These are phyloP conservation scores for Polypterus senegalus DNA, from an alignment of 2,113 vertebrate genomes.

Conservation along the genomic window DNA sequence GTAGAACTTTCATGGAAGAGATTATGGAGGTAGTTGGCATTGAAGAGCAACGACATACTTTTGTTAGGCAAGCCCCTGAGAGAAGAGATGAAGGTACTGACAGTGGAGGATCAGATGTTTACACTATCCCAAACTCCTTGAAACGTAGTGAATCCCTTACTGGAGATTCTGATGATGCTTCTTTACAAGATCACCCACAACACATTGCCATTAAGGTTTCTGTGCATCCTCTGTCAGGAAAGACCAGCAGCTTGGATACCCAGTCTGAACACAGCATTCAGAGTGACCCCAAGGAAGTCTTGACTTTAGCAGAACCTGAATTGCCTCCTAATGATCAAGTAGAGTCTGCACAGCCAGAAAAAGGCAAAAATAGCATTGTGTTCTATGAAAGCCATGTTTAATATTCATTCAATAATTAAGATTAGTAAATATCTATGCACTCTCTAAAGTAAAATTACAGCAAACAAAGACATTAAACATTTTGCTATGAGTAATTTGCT, in stretches of 20 bases:
- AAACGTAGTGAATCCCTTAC: conserved; percentile 72
- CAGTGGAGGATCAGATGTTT: conserved; percentile 53
- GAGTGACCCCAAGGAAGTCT: conserved; percentile 37
- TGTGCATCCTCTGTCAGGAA: conserved; percentile 57
- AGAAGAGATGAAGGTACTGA: conserved; percentile 40
- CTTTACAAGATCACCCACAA: conserved; percentile 77
- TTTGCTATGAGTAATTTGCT: conserved; percentile 45
- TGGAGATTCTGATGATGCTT: conserved; percentile 76
- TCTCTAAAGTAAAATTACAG: conserved; percentile 52
- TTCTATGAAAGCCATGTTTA: conserved; percentile 94
- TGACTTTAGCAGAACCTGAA: neutral
- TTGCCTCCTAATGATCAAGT: conserved; percentile 9
- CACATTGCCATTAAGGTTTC: conserved; percentile 95
- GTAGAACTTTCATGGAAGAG: conserved; percentile 97
- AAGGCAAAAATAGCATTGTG: conserved; percentile 48
- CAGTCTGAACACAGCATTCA: conserved; percentile 38
- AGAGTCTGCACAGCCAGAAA: conserved; percentile 13
- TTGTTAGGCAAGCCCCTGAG: conserved; percentile 65
- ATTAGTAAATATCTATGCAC: conserved; percentile 50
- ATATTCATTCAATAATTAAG: conserved; percentile 35
- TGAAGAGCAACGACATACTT: conserved; percentile 88
- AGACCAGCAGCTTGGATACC: conserved; percentile 47
- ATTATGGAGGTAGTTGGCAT: conserved; percentile 91
- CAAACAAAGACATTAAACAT: conserved; percentile 44
- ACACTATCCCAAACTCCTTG: conserved; percentile 65